These are phyloP conservation scores for Parthenolecanium corni DNA, from an alignment of 2,888 invertebrate genomes.

Conservation along the genomic window DNA sequence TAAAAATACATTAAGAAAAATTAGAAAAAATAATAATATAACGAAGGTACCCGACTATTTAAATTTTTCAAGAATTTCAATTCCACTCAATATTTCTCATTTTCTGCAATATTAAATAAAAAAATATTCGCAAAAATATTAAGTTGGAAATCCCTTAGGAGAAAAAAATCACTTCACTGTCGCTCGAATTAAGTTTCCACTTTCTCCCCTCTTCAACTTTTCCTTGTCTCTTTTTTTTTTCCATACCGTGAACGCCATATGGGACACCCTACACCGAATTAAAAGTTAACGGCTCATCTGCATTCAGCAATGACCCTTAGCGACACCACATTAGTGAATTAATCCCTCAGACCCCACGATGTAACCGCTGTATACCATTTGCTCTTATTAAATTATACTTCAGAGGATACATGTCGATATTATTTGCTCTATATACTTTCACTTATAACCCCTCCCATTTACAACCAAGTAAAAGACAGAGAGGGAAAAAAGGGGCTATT, in stretches of 20 bases:
- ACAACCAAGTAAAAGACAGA: too few species aligned
- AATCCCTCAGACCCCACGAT: slow-evolving; percentile 24
- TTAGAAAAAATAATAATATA: too few species aligned
- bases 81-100: too few species aligned
- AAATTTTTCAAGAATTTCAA: too few species aligned
- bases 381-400: slow-evolving; percentile 28
- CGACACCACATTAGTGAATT: slow-evolving; percentile 29
- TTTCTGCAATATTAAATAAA: background rate
- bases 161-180: slow-evolving; percentile 15
- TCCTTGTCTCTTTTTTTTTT: background rate
- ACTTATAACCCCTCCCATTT: slow-evolving; percentile 18
- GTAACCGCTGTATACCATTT: slow-evolving; percentile 29
- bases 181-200: slow-evolving; percentile 12
- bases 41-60: too few species aligned
- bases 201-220: background rate
- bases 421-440: slow-evolving; percentile 29
- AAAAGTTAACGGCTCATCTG: slow-evolving; percentile 30
- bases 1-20: too few species aligned
- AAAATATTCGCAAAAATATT: background rate
- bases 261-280: slow-evolving; percentile 24
- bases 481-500: background rate
- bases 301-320: slow-evolving; percentile 27
- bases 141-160: slow-evolving; percentile 6
- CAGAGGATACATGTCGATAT: slow-evolving; percentile 23
- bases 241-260: slow-evolving; percentile 21